phyloP scores from a whole-genome alignment of 2,888 invertebrate genomes.

The Leptodirus hochenwartii region DNA sequence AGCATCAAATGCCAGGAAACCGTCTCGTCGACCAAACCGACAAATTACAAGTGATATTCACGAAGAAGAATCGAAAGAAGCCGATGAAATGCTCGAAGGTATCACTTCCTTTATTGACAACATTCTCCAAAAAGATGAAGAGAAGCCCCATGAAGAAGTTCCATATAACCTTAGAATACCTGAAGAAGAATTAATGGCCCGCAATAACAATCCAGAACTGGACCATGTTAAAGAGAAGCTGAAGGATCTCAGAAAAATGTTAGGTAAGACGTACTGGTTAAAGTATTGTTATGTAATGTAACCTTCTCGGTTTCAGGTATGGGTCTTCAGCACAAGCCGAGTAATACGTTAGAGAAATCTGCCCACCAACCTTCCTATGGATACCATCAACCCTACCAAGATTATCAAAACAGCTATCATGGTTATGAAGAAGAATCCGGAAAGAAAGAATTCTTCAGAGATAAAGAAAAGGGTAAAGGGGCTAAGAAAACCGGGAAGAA shows the following conservation, averaged over 20 bases:
- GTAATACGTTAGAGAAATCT: no score
- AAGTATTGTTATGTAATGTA: slow-evolving; percentile 8
- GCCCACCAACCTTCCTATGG: no score
- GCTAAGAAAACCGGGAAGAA: slow-evolving; percentile 12
- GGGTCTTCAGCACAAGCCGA: no score
- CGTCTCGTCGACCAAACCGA: no score
- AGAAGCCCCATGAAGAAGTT: neutral
- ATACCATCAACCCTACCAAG: slow-evolving; percentile 3
- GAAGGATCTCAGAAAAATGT: slow-evolving; percentile 18
- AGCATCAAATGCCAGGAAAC: no score
- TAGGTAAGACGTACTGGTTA: slow-evolving; percentile 18
- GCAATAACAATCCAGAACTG: slow-evolving; percentile 3
- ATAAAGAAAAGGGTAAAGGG: slow-evolving; percentile 5
- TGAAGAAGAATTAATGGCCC: neutral
- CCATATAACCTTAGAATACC: slow-evolving; percentile 1
- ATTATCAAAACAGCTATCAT: slow-evolving; percentile 2
- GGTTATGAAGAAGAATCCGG: slow-evolving; percentile 5
- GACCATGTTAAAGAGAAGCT: slow-evolving; percentile 16
- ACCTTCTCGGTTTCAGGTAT: slow-evolving; percentile 9
- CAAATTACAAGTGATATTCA: no score
- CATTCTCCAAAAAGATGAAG: neutral
- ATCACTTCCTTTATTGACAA: slow-evolving; percentile 1
- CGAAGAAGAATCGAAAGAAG: slow-evolving; percentile 4
- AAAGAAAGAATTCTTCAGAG: slow-evolving; percentile 1
- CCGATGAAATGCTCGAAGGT: slow-evolving; percentile 1